Percentiles rank a stretch among this genome's conserved stretches.
Conservation (phyloP, 2,888 invertebrate genomes). For the Microchrysa polita region DNA sequence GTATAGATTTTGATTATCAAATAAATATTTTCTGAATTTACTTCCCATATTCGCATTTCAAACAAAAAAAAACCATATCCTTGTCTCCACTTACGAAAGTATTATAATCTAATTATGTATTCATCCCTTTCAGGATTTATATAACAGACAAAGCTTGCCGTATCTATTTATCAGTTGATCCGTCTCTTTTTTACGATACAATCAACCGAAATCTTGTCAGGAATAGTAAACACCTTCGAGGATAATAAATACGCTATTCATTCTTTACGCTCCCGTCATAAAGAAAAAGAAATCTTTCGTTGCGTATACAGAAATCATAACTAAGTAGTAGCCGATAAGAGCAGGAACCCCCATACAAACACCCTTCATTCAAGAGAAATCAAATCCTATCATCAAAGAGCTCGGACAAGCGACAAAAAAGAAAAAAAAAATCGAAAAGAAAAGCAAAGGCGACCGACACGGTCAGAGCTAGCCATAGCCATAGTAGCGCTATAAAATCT, state of each 20-base stretch:
- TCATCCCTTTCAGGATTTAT: constrained; percentile 3
- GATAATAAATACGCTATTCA: no score
- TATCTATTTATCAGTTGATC: not conserved
- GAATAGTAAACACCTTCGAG: constrained; percentile 20
- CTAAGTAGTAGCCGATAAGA: not conserved
- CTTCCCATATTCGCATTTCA: no score
- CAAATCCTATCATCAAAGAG: not conserved
- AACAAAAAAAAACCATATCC: no score
- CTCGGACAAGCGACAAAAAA: no score
- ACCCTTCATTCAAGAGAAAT: constrained; percentile 5
- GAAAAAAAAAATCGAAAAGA: not conserved
- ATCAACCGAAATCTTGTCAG: not conserved
- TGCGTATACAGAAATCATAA: not conserved
- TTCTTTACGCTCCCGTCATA: not conserved
- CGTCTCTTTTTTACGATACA: constrained; percentile 4
- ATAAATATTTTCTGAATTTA: no score
- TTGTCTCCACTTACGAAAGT: not conserved
- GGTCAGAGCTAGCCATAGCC: not conserved
- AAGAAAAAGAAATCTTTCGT: not conserved
- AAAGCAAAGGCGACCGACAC: no score
- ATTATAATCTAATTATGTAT: not conserved
- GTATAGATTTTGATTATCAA: no score
- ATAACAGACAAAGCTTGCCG: not conserved
- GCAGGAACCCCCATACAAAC: not conserved
- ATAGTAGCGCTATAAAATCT: constrained; percentile 10